phyloP scores from a whole-genome alignment of 2,888 invertebrate genomes.

The Lobophora halterata region DNA sequence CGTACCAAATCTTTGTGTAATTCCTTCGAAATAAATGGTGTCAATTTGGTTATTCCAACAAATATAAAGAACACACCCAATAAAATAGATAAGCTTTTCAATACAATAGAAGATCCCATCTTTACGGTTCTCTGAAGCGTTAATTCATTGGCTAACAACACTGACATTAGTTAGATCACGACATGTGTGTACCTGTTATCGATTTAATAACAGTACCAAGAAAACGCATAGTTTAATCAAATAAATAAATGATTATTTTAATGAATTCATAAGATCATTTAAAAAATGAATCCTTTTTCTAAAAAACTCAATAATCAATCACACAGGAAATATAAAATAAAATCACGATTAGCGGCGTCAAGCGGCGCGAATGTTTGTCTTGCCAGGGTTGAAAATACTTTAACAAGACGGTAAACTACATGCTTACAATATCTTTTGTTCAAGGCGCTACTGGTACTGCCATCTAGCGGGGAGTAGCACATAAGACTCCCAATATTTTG shows the following conservation, averaged over 20 bases:
- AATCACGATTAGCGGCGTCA: slow-evolving; percentile 62
- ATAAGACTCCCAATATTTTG: too few species aligned
- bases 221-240: slow-evolving; percentile 17
- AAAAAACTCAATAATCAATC: slow-evolving; percentile 15
- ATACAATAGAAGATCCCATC: slow-evolving; percentile 87
- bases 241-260: slow-evolving; percentile 2
- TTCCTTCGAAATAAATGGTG: slow-evolving; percentile 95
- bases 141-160: slow-evolving; percentile 40
- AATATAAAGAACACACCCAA: slow-evolving; percentile 97
- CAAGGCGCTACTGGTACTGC: slow-evolving; percentile 8
- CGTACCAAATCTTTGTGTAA: slow-evolving; percentile 97
- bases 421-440: slow-evolving; percentile 72
- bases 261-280: too few species aligned
- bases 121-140: slow-evolving; percentile 36
- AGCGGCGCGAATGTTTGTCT: too few species aligned
- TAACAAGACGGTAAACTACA: too few species aligned
- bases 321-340: slow-evolving; percentile 34
- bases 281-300: neutral
- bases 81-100: slow-evolving; percentile 94
- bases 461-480: slow-evolving; percentile 16
- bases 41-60: slow-evolving; percentile 95
- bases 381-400: too few species aligned
- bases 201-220: slow-evolving; percentile 20
- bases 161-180: too few species aligned
- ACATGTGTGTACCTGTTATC: too few species aligned